Conservation (phyloP, 2,888 invertebrate species). For the Ochropleura leucogaster region DNA sequence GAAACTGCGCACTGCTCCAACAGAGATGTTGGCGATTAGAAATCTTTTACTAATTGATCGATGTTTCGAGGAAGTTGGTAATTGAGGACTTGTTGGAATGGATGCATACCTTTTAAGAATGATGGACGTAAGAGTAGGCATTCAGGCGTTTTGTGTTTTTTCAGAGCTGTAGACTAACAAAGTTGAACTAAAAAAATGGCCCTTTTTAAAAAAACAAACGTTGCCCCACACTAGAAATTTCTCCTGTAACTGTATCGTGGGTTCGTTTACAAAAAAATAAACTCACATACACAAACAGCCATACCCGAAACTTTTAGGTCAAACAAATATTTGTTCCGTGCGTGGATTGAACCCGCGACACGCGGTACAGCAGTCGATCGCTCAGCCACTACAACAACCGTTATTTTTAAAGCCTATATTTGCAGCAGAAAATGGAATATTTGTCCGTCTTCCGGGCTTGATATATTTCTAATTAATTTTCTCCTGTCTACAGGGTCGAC, state of each 20-base stretch:
- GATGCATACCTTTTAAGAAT: background rate
- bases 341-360: too few species aligned
- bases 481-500: constrained; percentile 91
- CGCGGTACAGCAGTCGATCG: too few species aligned
- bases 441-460: background rate
- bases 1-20: constrained; percentile 42
- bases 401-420: too few species aligned
- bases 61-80: constrained; percentile 39
- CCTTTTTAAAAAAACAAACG: background rate
- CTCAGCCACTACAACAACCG: too few species aligned
- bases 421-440: background rate
- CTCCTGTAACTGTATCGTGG: too few species aligned
- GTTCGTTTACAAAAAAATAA: too few species aligned
- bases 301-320: too few species aligned
- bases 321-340: too few species aligned
- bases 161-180: background rate
- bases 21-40: constrained; percentile 58
- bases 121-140: background rate
- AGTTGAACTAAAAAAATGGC: background rate
- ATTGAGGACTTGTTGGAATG: constrained; percentile 23
- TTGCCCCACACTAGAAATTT: too few species aligned
- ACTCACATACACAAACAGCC: too few species aligned
- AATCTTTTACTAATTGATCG: constrained; percentile 60
- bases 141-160: background rate
- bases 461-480: background rate